A percentile compares a stretch with the other conserved stretches of the same genome.
Evolutionary conservation across 2,113 vertebrate species (phyloP).

Genomic region (Chrysochloris asiatica): DNA sequence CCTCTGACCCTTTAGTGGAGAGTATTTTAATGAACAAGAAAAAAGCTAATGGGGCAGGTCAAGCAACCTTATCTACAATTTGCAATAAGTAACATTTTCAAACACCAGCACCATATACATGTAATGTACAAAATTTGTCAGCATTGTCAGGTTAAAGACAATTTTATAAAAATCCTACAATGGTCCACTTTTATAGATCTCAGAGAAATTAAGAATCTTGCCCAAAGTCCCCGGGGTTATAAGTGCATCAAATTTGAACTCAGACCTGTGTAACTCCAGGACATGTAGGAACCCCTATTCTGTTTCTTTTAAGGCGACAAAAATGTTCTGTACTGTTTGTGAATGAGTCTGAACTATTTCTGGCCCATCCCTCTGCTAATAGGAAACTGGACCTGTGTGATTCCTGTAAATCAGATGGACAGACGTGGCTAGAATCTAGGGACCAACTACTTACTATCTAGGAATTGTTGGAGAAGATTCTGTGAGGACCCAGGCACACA

Average conservation of each 20-base stretch:
- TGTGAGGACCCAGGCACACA: not conserved
- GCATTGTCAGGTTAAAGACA: not conserved
- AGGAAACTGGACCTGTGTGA: not conserved
- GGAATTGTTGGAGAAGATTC: not conserved
- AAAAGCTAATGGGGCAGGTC: not conserved
- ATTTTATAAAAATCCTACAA: not conserved
- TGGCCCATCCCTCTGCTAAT: not conserved
- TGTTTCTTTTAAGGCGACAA: conserved; percentile 13
- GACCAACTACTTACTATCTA: not conserved
- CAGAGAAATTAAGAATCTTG: conserved; percentile 38
- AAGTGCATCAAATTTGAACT: conserved; percentile 1
- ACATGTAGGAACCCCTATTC: not conserved
- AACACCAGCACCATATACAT: not conserved
- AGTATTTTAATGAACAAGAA: not conserved
- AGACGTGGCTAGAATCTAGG: not conserved
- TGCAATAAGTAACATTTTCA: not conserved
- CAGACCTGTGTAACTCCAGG: conserved; percentile 7
- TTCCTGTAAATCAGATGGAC: too few relatives aligned
- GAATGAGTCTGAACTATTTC: conserved; percentile 18
- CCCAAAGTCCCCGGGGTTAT: not conserved
- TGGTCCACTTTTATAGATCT: conserved; percentile 5
- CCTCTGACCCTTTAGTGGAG: not conserved
- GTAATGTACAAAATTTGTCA: not conserved
- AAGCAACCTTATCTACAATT: not conserved
- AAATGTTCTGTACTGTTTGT: conserved; percentile 17